Percentiles rank a stretch among this genome's conserved stretches.
These are phyloP conservation scores for Dasyurus viverrinus DNA, from an alignment of 2,113 vertebrate species.

Conservation along the genomic window DNA sequence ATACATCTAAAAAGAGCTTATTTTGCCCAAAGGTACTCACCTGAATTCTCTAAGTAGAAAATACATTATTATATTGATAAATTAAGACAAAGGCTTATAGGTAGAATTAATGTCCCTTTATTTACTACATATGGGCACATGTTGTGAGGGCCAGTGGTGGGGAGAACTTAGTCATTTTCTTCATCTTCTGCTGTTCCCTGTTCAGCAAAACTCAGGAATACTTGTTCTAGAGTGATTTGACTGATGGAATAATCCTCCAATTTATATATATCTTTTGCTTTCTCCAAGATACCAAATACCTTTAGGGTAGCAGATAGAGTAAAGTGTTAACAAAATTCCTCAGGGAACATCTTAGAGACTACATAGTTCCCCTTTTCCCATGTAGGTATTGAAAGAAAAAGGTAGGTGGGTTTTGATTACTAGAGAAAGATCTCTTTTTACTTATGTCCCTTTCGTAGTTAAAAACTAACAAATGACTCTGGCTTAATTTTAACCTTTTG, in stretches of 20 bases:
- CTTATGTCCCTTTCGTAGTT: not conserved
- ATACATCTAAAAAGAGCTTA: not conserved
- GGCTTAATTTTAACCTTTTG: not conserved
- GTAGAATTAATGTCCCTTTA: not conserved
- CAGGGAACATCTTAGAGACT: not conserved
- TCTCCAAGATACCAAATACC: constrained; percentile 94
- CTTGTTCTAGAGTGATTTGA: constrained; percentile 95
- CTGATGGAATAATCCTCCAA: constrained; percentile 95
- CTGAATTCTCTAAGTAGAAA: not conserved
- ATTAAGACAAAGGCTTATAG: not conserved
- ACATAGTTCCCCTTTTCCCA: not conserved
- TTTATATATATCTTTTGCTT: constrained; percentile 93
- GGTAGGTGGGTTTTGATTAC: not conserved
- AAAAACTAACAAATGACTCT: not conserved
- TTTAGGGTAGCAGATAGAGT: constrained; percentile 65
- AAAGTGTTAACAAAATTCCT: constrained; percentile 4
- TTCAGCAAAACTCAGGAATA: constrained; percentile 94
- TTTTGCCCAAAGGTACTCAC: not conserved
- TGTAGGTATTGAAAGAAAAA: not conserved
- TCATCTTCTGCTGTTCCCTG: not conserved
- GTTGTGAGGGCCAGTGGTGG: not conserved
- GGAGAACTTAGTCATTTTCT: constrained; percentile 6
- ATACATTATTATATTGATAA: not conserved
- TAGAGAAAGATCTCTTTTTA: not conserved
- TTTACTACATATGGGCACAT: not conserved